phyloP scores from a whole-genome alignment of 1,140 invertebrate genomes.

The Zaprionus gabonicus region DNA sequence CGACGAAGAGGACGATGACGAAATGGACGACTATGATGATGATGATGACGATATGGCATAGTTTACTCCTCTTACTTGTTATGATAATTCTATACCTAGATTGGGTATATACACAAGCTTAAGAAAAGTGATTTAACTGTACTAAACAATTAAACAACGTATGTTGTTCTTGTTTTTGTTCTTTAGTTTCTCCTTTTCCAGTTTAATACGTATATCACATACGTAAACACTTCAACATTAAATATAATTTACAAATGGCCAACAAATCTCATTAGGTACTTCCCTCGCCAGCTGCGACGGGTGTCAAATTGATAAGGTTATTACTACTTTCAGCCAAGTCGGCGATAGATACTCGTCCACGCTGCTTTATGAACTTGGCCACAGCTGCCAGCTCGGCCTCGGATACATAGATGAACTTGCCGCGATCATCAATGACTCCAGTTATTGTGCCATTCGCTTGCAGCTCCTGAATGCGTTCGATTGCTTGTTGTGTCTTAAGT shows the following conservation, averaged over 20 bases:
- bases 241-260: constrained; percentile 55
- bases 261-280: constrained; percentile 57
- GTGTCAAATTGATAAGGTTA: constrained; percentile 94
- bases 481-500: constrained; percentile 95
- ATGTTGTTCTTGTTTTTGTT: not conserved
- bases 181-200: constrained; percentile 10
- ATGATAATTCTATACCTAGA: constrained; percentile 15
- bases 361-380: constrained; percentile 97
- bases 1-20: constrained; percentile 86
- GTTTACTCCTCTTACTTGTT: not conserved
- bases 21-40: constrained; percentile 68
- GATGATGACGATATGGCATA: constrained; percentile 75
- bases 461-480: constrained; percentile 94
- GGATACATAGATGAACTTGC: constrained; percentile 99
- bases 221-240: constrained; percentile 53
- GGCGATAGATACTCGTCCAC: constrained; percentile 96
- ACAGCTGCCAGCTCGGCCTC: constrained; percentile 95
- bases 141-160: not conserved
- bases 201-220: constrained; percentile 28
- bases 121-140: constrained; percentile 1
- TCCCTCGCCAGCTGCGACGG: constrained; percentile 79
- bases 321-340: constrained; percentile 98
- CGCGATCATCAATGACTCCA: constrained; percentile 99
- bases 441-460: constrained; percentile 92
- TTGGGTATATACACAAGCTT: not conserved